These are phyloP conservation scores for Actinopyga echinites DNA, from an alignment of 53 echinoderm and acorn worm genomes.

Conservation along the genomic window DNA sequence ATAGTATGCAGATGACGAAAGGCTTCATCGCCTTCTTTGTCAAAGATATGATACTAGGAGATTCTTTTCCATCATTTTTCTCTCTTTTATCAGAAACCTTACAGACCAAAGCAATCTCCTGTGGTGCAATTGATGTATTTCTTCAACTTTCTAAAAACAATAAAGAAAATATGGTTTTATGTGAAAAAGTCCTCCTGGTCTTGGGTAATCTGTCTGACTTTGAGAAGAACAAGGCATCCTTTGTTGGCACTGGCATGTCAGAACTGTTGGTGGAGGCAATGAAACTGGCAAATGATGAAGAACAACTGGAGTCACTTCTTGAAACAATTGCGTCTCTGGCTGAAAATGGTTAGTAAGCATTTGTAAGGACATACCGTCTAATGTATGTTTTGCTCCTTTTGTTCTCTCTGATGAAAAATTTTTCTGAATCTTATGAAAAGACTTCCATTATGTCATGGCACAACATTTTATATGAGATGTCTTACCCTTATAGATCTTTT, in stretches of 20 bases:
- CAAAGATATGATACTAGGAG: background rate
- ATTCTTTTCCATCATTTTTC: background rate
- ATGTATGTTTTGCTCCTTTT: too few species aligned
- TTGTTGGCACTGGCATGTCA: conserved; percentile 74
- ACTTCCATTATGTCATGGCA: too few species aligned
- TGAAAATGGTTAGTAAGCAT: conserved; percentile 72
- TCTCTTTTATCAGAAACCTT: conserved; percentile 45
- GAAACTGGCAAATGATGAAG: conserved; percentile 65
- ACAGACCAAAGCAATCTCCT: conserved; percentile 76
- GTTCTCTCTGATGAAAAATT: too few species aligned
- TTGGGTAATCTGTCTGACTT: conserved; percentile 86
- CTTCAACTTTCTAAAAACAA: conserved; percentile 71
- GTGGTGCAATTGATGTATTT: conserved; percentile 69
- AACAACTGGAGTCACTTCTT: conserved; percentile 82
- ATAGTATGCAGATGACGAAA: too few species aligned
- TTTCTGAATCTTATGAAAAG: too few species aligned
- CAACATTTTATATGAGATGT: too few species aligned
- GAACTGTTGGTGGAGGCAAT: conserved; percentile 74
- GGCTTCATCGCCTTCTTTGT: background rate
- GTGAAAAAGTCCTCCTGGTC: conserved; percentile 87
- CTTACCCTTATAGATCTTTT: too few species aligned
- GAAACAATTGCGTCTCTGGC: conserved; percentile 89
- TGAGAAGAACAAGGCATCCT: conserved; percentile 72
- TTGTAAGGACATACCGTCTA: too few species aligned
- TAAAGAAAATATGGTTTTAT: conserved; percentile 65